Evolutionary conservation across 2,888 invertebrate genomes (phyloP).

Genomic region (Drosophila testacea): DNA sequence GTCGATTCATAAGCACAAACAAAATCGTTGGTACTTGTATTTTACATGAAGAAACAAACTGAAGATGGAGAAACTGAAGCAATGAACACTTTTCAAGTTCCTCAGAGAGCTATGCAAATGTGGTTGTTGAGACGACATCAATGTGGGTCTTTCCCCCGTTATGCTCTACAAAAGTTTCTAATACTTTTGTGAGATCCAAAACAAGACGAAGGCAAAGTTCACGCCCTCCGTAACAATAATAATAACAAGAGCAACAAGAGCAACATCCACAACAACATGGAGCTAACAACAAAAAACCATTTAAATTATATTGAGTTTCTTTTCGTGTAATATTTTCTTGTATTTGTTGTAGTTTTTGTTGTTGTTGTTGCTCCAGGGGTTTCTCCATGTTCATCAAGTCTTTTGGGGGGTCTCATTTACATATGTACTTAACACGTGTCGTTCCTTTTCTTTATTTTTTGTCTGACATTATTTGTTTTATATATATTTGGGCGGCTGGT

Average conservation of each 20-base stretch:
- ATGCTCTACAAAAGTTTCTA: slow-evolving; percentile 29
- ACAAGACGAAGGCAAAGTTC: slow-evolving; percentile 57
- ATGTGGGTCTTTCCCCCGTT: slow-evolving; percentile 38
- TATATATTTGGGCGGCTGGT: slow-evolving; percentile 10
- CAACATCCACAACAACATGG: slow-evolving; percentile 1
- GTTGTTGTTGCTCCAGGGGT: slow-evolving; percentile 17
- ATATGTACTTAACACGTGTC: slow-evolving; percentile 75
- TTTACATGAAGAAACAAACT: background rate
- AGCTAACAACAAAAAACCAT: slow-evolving; percentile 57
- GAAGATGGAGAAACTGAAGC: background rate
- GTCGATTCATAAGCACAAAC: slow-evolving; percentile 37
- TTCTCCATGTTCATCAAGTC: slow-evolving; percentile 34
- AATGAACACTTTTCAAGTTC: background rate
- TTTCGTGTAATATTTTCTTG: slow-evolving; percentile 44
- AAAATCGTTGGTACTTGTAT: background rate
- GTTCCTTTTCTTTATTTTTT: slow-evolving; percentile 9
- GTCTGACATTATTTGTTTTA: slow-evolving; percentile 12
- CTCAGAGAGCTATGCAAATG: slow-evolving; percentile 48
- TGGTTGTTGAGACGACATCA: slow-evolving; percentile 35
- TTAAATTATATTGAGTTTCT: slow-evolving; percentile 72
- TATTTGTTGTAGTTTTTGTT: background rate
- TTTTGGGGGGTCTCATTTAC: slow-evolving; percentile 54
- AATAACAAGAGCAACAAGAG: slow-evolving; percentile 33
- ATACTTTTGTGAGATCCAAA: slow-evolving; percentile 40
- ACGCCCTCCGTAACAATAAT: slow-evolving; percentile 50